phyloP scores from a whole-genome alignment of 2,113 vertebrate species.

The Apus apus region DNA sequence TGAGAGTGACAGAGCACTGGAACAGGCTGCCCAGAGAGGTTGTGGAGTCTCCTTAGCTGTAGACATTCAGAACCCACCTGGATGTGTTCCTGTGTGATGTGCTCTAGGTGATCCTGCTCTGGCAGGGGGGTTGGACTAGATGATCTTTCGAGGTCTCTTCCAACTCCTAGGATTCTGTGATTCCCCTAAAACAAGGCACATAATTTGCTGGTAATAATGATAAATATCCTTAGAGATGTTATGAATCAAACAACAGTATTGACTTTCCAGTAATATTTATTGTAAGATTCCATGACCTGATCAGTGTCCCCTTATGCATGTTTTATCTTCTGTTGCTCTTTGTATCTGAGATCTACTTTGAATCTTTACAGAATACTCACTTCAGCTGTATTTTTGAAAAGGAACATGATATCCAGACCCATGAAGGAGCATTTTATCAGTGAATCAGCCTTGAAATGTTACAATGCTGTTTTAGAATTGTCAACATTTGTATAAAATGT shows the following conservation, averaged over 20 bases:
- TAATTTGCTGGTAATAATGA: constrained; percentile 55
- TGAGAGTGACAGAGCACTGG: too few relatives aligned
- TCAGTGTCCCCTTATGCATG: background rate
- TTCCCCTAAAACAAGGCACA: constrained; percentile 40
- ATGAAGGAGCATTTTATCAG: constrained; percentile 38
- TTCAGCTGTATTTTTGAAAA: constrained; percentile 35
- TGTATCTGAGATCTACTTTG: constrained; percentile 50
- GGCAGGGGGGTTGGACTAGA: too few relatives aligned
- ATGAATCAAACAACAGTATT: constrained; percentile 29
- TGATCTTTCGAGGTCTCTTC: too few relatives aligned
- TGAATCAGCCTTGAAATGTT: constrained; percentile 39
- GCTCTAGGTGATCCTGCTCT: too few relatives aligned
- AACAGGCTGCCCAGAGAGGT: too few relatives aligned
- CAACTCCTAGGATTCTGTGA: too few relatives aligned
- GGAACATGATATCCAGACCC: constrained; percentile 22
- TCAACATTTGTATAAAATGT: background rate
- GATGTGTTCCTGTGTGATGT: too few relatives aligned
- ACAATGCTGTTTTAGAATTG: background rate
- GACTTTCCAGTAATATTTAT: constrained; percentile 29
- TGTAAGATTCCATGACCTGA: constrained; percentile 8
- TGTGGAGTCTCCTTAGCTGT: too few relatives aligned
- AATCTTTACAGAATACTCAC: constrained; percentile 39
- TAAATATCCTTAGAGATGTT: constrained; percentile 37
- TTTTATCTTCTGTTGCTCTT: constrained; percentile 32
- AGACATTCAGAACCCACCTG: too few relatives aligned